phyloP scores from a whole-genome alignment of 2,797 vertebrate species.

The Neostethus bicornis region DNA sequence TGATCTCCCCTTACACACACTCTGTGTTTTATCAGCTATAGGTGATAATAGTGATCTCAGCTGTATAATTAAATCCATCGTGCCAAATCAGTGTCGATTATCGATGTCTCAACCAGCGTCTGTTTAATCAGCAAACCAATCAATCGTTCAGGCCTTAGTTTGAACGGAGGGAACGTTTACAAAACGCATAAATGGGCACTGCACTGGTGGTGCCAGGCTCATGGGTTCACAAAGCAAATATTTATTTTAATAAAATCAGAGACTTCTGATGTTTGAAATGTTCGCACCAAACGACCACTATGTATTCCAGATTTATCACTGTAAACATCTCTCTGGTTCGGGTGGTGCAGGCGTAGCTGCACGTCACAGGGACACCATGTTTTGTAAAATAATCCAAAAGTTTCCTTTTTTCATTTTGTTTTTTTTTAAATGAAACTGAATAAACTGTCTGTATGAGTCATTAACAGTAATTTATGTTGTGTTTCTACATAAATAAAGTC shows the following conservation, averaged over 20 bases:
- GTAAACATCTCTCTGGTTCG: conserved; percentile 82
- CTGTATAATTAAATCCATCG: too few relatives aligned
- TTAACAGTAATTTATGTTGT: conserved; percentile 99
- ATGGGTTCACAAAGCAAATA: conserved; percentile 60
- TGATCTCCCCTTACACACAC: too few relatives aligned
- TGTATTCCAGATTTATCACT: conserved; percentile 86
- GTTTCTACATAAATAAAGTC: conserved; percentile 99
- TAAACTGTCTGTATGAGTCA: conserved; percentile 99
- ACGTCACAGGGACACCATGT: conserved; percentile 91
- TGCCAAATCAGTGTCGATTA: too few relatives aligned
- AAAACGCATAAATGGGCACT: conserved; percentile 95
- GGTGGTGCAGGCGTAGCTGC: conserved; percentile 81
- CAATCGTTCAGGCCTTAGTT: too few relatives aligned
- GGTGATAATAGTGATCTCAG: too few relatives aligned
- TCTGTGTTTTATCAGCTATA: too few relatives aligned
- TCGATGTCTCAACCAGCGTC: too few relatives aligned
- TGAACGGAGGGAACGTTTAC: conserved; percentile 90
- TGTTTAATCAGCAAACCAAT: too few relatives aligned
- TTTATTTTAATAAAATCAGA: conserved; percentile 84
- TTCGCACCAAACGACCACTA: conserved; percentile 84
- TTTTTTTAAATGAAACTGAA: conserved; percentile 84
- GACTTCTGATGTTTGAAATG: conserved; percentile 86
- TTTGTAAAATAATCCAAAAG: conserved; percentile 99
- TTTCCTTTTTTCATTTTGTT: conserved; percentile 92
- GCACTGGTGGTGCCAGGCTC: conserved; percentile 82